These are phyloP conservation scores for Drosophila stalkeri DNA, from an alignment of 2,888 invertebrate species.

Conservation along the genomic window DNA sequence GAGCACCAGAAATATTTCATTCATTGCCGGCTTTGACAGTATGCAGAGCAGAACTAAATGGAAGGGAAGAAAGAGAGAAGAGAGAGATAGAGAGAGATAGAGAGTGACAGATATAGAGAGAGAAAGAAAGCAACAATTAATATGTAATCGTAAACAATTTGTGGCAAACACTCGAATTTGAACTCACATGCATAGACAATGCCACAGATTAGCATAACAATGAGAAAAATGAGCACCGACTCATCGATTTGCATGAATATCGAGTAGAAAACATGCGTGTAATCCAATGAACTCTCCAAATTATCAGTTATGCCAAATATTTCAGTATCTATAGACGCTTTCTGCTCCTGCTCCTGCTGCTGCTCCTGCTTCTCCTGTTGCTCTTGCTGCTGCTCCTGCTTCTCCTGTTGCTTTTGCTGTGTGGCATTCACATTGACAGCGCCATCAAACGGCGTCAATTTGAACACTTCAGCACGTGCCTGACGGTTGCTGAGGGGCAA, in stretches of 20 bases:
- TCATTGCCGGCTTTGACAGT: slow-evolving; percentile 93
- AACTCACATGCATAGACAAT: slow-evolving; percentile 87
- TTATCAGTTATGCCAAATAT: slow-evolving; percentile 50
- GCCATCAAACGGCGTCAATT: slow-evolving; percentile 27
- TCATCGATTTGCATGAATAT: slow-evolving; percentile 80
- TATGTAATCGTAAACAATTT: slow-evolving; percentile 23
- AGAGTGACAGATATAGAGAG: background rate
- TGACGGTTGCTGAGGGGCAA: slow-evolving; percentile 17
- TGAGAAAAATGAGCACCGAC: slow-evolving; percentile 82
- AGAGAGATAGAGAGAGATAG: background rate
- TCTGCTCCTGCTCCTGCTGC: background rate
- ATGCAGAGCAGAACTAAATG: slow-evolving; percentile 88
- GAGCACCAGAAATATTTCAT: slow-evolving; percentile 93
- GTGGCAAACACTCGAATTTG: background rate
- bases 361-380: background rate
- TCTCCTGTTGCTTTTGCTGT: background rate
- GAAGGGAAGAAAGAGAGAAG: background rate
- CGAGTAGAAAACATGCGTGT: slow-evolving; percentile 50
- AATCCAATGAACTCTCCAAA: slow-evolving; percentile 78
- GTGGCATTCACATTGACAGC: slow-evolving; percentile 12
- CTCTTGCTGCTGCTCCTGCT: background rate
- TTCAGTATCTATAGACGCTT: slow-evolving; percentile 1
- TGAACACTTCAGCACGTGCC: slow-evolving; percentile 65
- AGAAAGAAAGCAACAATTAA: slow-evolving; percentile 19
- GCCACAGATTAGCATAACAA: slow-evolving; percentile 86